Evolutionary conservation across 2,113 vertebrate genomes (phyloP), one percentile per base, ranked within the genome.

Genomic region (Sterrhoptilus dennistouni): DNA sequence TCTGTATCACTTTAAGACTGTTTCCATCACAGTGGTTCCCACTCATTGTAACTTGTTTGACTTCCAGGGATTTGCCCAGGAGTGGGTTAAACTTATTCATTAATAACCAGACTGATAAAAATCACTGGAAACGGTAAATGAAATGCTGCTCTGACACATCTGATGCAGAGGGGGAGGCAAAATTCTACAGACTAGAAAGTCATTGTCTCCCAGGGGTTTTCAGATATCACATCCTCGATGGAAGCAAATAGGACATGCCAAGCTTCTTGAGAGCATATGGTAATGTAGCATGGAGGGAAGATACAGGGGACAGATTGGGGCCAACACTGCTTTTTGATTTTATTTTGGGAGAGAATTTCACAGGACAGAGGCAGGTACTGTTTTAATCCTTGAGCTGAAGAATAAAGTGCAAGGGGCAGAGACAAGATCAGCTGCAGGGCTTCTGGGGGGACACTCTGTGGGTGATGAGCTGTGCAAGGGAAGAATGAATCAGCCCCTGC

Each of bases 121-220:
- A 96, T 91, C 53, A 71, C 78, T 92, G n/a, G 64, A 89, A 95
- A 95, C 93, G 86, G 88, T 85, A 95, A 94, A 89, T 78, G 57
- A 94, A 95, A 90, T 87, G 38, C 81, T 95, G 57, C 76, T 93
- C 78, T 97, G 97, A 96, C 94, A 96, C 54, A 92, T 95, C 83
- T 94, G 83, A 96, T 94, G 65, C 78, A 91, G 78, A 80, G 81
- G 71, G 44, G 61, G 90, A 90, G 81, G 70, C 83, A 87, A 87
- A 52, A 93, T 91, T 69, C 59, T 93, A 63, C 91, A 83, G 81
- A 68, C 44, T 94, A 86, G 83, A 95, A 83, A 96, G 72, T 50
- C 18, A 6, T 52, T 74, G 36, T 64, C 38, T 96, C 95, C 90
- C 94, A 79, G 68, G 83, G 53, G 87, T 79, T 95, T 97, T 96